Evolutionary conservation across 2,888 invertebrate species (phyloP), one percentile per base, ranked within the genome.

Genomic region (Pristionchus arcanus): DNA sequence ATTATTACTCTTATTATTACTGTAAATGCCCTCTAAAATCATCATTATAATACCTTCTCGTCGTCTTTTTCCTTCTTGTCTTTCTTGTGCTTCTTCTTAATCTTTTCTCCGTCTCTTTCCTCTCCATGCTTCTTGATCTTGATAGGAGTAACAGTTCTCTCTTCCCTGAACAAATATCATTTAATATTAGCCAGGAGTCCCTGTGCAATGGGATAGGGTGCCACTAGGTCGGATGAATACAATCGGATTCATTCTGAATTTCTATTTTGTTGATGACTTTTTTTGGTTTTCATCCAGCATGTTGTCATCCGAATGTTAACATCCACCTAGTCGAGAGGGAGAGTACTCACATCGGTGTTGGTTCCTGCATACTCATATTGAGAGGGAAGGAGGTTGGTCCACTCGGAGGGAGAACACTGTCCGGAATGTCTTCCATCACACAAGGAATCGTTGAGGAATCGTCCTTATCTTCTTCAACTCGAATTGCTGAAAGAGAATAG

Each of bases 71-170:
- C 74, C n/a, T 74, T 88, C 55, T 74, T 53, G 34, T 88, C 55
- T 34, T 88, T 88, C 74, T 88, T 88, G 31, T 88, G 71, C 74
- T 88, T 88, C 87, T 42, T 87, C 66, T 68, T 87, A 2, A 21
- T 68, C 87, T 49, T 87, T 49, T 42, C 68, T 37, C 71, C 71
- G 31, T 49, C 81, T 77, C 42, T 77, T 25, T 83, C 84, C 25
- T 85, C 84, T 59, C 59, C 84, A 21, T 85, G 55, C 42, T 63
- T 59, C 34, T 71, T 88, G 71, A 88, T 74, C 74, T 71, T 88
- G 49, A 88, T 88, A 13, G 87, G 74, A 55, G 87, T 74, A 55
- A 88, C 87, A 9, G 87, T 88, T 7, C 87, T 74, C 34, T 87
- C 87, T n/a, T 87, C n/a, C 42, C 87, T 87, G 84, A 59, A 34